These are phyloP conservation scores for Siniperca obscura DNA, from an alignment of 2,797 vertebrate genomes.

Conservation along the genomic window DNA sequence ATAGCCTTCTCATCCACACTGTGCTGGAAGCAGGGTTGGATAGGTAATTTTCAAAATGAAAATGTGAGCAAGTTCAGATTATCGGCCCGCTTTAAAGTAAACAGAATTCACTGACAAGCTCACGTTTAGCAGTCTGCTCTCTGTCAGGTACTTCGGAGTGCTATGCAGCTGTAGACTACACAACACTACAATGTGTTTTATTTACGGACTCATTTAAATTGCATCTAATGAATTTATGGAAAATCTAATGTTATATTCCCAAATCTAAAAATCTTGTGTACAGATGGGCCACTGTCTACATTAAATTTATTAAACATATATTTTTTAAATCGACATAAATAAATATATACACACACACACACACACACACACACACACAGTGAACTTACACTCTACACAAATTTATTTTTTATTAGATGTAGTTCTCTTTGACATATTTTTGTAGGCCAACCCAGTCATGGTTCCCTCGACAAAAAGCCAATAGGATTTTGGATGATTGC, in stretches of 20 bases:
- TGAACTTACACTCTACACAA: too few relatives aligned
- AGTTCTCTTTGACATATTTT: too few relatives aligned
- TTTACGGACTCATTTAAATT: neutral
- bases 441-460: too few relatives aligned
- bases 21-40: neutral
- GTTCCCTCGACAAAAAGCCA: too few relatives aligned
- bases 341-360: too few relatives aligned
- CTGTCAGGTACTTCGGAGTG: neutral
- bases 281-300: too few relatives aligned
- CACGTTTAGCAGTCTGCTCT: neutral
- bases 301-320: too few relatives aligned
- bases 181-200: neutral
- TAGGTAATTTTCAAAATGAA: slow-evolving; percentile 25
- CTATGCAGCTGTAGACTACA: neutral
- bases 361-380: too few relatives aligned
- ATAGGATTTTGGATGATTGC: too few relatives aligned
- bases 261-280: too few relatives aligned
- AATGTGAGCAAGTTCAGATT: slow-evolving; percentile 14
- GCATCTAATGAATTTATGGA: neutral
- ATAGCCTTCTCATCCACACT: slow-evolving; percentile 18
- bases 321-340: too few relatives aligned
- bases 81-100: neutral
- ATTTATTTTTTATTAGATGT: too few relatives aligned
- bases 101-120: neutral
- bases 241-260: neutral